Evolutionary conservation across 37 sponge, comb jelly and placozoan species (phyloP).

Genomic region (Chondrilla cf. caribensis): DNA sequence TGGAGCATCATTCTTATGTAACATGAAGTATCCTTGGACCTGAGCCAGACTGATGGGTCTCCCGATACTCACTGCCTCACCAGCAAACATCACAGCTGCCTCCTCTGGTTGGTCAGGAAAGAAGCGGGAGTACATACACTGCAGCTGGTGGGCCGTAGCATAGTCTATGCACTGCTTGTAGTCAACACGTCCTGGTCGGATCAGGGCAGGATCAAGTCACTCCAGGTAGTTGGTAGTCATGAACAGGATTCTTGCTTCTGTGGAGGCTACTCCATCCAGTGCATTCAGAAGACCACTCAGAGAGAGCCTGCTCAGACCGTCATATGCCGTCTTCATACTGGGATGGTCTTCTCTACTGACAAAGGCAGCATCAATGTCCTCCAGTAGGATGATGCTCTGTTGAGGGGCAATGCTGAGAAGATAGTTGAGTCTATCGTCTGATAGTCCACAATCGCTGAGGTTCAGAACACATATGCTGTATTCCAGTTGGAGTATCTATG

Average conservation of each 20-base stretch:
- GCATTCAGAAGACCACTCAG: conserved; percentile 88
- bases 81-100: conserved; percentile 56
- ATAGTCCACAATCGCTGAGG: conserved; percentile 72
- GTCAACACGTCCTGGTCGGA: conserved; percentile 90
- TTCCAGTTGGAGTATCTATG: no score
- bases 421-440: conserved; percentile 77
- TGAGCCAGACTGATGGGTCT: conserved; percentile 68
- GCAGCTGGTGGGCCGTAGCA: conserved; percentile 63
- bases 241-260: conserved; percentile 76
- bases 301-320: conserved; percentile 65
- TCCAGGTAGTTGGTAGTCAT: conserved; percentile 95
- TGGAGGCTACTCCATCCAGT: conserved; percentile 89
- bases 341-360: conserved; percentile 65
- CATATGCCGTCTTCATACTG: conserved; percentile 63
- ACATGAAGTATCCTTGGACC: conserved; percentile 82
- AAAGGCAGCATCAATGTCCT: conserved; percentile 60
- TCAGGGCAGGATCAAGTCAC: conserved; percentile 84
- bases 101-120: conserved; percentile 62
- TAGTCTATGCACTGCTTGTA: conserved; percentile 62
- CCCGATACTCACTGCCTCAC: not conserved
- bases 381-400: conserved; percentile 77
- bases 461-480: conserved; percentile 87
- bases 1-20: conserved; percentile 63
- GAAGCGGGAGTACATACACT: conserved; percentile 68
- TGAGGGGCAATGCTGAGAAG: conserved; percentile 78